A percentile compares a stretch with the other conserved stretches of the same genome.
These are phyloP conservation scores for Orius insidiosus DNA, from an alignment of 1,140 invertebrate species.

Conservation along the genomic window DNA sequence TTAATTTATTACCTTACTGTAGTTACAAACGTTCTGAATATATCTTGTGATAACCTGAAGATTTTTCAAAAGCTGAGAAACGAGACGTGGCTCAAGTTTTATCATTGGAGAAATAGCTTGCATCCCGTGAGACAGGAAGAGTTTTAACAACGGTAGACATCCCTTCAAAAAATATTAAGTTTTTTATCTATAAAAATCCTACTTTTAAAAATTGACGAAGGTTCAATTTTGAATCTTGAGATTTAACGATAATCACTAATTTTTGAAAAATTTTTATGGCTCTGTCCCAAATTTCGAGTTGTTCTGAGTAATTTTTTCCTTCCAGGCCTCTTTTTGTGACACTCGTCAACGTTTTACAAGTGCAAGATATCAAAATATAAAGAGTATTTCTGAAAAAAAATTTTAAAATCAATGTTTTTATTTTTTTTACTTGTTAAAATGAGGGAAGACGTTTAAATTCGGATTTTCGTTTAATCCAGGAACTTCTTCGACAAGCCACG, in stretches of 20 bases:
- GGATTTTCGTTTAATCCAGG: conserved; percentile 17
- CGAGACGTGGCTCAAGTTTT: conserved; percentile 20
- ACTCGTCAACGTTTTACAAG: conserved; percentile 16
- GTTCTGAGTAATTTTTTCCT: conserved; percentile 21
- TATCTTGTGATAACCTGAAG: conserved; percentile 48
- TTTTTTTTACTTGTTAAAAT: conserved; percentile 20
- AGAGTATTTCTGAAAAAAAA: conserved; percentile 22
- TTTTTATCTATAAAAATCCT: conserved; percentile 15
- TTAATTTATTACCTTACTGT: conserved; percentile 44
- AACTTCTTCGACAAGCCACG: conserved; percentile 18
- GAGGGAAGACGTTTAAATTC: conserved; percentile 19
- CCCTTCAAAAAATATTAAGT: conserved; percentile 27
- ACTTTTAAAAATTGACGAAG: conserved; percentile 39
- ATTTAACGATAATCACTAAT: conserved; percentile 39
- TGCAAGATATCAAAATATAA: conserved; percentile 16
- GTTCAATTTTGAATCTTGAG: conserved; percentile 35
- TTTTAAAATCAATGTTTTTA: not conserved
- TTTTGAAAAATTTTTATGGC: conserved; percentile 34
- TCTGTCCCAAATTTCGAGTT: conserved; percentile 40
- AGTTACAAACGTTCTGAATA: conserved; percentile 64
- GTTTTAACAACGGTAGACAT: conserved; percentile 40
- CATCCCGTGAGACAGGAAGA: conserved; percentile 59
- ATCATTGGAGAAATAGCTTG: conserved; percentile 38
- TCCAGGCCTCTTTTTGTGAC: conserved; percentile 16
- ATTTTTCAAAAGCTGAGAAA: conserved; percentile 30